Conservation (phyloP, 2,797 vertebrate species). For the Sebastes paucispinis region DNA sequence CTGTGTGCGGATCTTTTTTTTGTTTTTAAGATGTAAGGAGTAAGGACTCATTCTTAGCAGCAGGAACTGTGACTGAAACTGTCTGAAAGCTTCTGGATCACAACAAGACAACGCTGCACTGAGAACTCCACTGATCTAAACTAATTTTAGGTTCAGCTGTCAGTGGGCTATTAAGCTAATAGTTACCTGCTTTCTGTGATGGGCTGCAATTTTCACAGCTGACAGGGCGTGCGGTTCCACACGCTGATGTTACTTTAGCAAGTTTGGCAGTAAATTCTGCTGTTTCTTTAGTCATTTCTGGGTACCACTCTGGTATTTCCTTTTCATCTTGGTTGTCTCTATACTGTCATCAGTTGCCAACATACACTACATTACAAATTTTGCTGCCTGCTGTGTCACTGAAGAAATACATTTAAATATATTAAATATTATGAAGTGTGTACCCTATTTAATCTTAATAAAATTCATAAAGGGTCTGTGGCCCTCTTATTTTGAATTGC, state of each 20-base stretch:
- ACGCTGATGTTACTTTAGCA: neutral
- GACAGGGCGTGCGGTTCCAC: neutral
- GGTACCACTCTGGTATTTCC: neutral
- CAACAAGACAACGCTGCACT: neutral
- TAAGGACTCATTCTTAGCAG: neutral
- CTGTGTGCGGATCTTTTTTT: neutral
- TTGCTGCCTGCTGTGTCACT: neutral
- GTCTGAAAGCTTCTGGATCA: neutral
- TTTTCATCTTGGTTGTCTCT: neutral
- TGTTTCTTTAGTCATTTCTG: neutral
- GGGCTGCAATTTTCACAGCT: neutral
- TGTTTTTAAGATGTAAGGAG: neutral
- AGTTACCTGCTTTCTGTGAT: conserved; percentile 9
- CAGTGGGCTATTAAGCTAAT: neutral
- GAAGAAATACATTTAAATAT: neutral
- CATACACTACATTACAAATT: neutral
- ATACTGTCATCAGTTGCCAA: neutral
- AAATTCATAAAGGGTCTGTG: neutral
- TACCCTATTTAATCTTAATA: neutral
- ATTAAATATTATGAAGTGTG: neutral
- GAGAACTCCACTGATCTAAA: neutral
- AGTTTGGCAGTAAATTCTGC: neutral
- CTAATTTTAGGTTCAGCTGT: neutral
- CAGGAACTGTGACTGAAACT: neutral
- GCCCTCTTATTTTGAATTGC: neutral